These are phyloP conservation scores for Distichodus sexfasciatus DNA, from an alignment of 2,797 vertebrate genomes.

Conservation along the genomic window DNA sequence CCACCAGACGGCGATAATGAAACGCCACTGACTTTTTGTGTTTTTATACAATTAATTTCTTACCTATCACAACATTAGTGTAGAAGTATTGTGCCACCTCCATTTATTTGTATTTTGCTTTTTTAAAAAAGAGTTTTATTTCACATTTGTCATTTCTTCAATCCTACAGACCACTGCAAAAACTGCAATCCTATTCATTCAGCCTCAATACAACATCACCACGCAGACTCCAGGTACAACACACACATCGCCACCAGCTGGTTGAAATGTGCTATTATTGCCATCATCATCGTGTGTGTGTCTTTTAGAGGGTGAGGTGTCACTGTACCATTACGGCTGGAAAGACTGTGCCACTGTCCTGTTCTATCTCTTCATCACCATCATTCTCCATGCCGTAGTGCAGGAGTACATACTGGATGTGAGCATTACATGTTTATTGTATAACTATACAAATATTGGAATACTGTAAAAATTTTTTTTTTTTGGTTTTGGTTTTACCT, in stretches of 20 bases:
- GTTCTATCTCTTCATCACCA: constrained; percentile 92
- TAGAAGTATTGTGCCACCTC: too few species aligned
- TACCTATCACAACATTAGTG: too few species aligned
- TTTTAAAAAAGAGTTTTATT: too few species aligned
- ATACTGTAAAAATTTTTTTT: background rate
- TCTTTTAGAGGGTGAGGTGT: constrained; percentile 83
- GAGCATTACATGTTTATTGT: constrained; percentile 73
- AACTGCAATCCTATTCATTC: constrained; percentile 96
- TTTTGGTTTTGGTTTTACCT: background rate
- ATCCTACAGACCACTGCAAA: constrained; percentile 89
- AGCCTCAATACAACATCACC: constrained; percentile 95
- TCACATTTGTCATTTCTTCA: constrained; percentile 1
- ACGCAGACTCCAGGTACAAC: constrained; percentile 82
- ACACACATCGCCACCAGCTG: background rate
- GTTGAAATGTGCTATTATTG: background rate
- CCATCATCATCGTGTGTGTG: constrained; percentile 61
- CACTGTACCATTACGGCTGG: constrained; percentile 90
- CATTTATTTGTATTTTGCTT: background rate
- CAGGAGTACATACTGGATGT: constrained; percentile 98
- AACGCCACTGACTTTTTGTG: too few species aligned
- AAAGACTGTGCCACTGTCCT: constrained; percentile 90
- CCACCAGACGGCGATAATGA: too few species aligned
- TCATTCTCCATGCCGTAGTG: constrained; percentile 94
- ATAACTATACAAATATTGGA: too few species aligned
- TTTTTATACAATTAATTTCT: too few species aligned